phyloP scores from a whole-genome alignment of 2,888 invertebrate genomes.

The Tillus elongatus region DNA sequence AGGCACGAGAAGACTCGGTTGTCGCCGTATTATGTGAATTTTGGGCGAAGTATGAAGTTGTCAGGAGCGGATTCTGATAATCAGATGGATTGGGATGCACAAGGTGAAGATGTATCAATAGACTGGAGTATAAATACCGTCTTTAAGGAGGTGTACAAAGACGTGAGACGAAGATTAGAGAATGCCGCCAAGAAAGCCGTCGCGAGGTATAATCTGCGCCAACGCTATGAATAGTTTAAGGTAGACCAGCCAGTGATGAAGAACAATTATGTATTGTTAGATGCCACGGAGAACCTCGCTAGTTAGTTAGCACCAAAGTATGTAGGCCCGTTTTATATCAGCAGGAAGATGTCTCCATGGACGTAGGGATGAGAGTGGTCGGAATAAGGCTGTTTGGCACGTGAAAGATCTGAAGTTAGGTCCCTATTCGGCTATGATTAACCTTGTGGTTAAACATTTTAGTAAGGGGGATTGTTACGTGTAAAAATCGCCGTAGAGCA shows the following conservation, averaged over 20 bases:
- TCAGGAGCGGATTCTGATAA: constrained; percentile 10
- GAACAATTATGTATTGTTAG: constrained; percentile 9
- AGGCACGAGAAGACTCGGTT: constrained; percentile 18
- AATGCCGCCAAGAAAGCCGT: too few relatives aligned
- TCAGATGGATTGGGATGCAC: not conserved
- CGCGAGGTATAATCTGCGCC: constrained; percentile 9
- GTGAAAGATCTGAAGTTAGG: constrained; percentile 7
- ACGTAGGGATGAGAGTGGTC: constrained; percentile 7
- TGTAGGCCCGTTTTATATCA: constrained; percentile 8
- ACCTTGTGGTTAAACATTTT: too few relatives aligned
- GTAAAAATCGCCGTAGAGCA: too few relatives aligned
- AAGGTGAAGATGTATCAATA: too few relatives aligned
- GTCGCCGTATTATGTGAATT: constrained; percentile 18
- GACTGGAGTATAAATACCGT: too few relatives aligned
- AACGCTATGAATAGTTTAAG: constrained; percentile 6
- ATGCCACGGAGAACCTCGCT: constrained; percentile 6
- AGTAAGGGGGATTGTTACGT: too few relatives aligned
- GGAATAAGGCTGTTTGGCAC: constrained; percentile 8
- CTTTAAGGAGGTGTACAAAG: too few relatives aligned
- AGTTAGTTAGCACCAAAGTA: constrained; percentile 9
- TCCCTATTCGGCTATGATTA: too few relatives aligned
- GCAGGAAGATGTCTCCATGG: constrained; percentile 9
- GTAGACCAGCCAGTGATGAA: constrained; percentile 7
- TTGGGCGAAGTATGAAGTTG: constrained; percentile 17
- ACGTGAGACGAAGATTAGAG: too few relatives aligned